These are phyloP conservation scores for Drosophila nigritarsus DNA, from an alignment of 2,888 invertebrate genomes.

Conservation along the genomic window DNA sequence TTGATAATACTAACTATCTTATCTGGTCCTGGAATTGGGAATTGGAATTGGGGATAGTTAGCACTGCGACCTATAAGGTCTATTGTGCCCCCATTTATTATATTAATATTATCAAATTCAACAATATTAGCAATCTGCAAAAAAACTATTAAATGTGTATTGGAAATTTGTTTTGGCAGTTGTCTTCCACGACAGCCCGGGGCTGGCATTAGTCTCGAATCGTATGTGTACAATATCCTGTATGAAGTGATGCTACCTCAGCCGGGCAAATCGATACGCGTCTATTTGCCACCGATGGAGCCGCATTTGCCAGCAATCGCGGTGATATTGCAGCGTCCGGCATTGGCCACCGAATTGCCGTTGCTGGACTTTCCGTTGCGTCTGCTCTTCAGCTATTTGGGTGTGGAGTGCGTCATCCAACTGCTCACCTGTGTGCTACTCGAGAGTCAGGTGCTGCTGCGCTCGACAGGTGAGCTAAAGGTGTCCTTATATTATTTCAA, in stretches of 20 bases:
- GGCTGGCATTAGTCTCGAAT: conserved; percentile 93
- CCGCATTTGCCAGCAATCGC: conserved; percentile 89
- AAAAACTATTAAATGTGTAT: not conserved
- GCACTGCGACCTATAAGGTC: too few relatives aligned
- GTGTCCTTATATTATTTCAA: not conserved
- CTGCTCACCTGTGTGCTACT: conserved; percentile 97
- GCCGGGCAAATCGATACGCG: conserved; percentile 93
- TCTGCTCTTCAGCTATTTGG: conserved; percentile 94
- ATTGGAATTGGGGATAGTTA: too few relatives aligned
- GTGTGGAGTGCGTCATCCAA: conserved; percentile 96
- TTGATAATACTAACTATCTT: not conserved
- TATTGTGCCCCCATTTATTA: too few relatives aligned
- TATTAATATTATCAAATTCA: not conserved
- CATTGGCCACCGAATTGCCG: conserved; percentile 93
- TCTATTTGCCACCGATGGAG: conserved; percentile 90
- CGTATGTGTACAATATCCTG: conserved; percentile 97
- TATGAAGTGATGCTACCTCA: conserved; percentile 97
- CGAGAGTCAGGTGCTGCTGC: conserved; percentile 98
- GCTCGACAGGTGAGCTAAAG: conserved; percentile 91
- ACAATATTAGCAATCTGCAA: too few relatives aligned
- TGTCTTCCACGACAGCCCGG: conserved; percentile 92
- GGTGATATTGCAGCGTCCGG: conserved; percentile 91
- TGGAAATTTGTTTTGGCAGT: conserved; percentile 83
- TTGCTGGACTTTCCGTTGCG: conserved; percentile 96
- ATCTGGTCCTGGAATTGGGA: too few relatives aligned